Evolutionary conservation across 2,113 vertebrate species (phyloP).

Genomic region (Podarcis muralis): DNA sequence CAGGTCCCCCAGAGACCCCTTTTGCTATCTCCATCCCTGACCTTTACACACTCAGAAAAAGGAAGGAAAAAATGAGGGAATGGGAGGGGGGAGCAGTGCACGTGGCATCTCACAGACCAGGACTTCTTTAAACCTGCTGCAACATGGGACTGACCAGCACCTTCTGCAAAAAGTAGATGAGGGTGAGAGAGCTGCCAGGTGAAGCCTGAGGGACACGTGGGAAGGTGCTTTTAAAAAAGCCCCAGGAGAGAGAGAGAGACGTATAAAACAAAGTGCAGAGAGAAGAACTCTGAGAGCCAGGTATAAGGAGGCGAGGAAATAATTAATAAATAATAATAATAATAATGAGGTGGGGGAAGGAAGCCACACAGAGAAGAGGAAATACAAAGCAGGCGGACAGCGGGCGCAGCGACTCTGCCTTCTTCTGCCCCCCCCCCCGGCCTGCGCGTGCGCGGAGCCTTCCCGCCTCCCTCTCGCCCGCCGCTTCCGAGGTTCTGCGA

Average conservation of each 20-base stretch:
- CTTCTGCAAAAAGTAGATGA: neutral
- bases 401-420: neutral
- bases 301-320: no score
- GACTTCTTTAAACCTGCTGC: neutral
- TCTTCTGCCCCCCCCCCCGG: neutral
- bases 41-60: neutral
- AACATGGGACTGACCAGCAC: no score
- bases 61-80: no score
- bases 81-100: neutral
- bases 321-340: no score
- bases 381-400: no score
- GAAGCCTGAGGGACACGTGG: no score
- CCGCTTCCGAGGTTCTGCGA: neutral
- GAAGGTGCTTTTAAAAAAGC: no score
- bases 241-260: no score
- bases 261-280: neutral
- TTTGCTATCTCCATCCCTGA: neutral
- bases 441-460: no score
- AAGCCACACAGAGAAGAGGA: neutral
- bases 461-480: neutral
- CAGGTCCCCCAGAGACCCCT: neutral
- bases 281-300: neutral
- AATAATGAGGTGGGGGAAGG: no score
- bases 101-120: neutral
- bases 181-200: neutral